phyloP scores from a whole-genome alignment of 2,888 invertebrate genomes.

The Chironomus tentans region DNA sequence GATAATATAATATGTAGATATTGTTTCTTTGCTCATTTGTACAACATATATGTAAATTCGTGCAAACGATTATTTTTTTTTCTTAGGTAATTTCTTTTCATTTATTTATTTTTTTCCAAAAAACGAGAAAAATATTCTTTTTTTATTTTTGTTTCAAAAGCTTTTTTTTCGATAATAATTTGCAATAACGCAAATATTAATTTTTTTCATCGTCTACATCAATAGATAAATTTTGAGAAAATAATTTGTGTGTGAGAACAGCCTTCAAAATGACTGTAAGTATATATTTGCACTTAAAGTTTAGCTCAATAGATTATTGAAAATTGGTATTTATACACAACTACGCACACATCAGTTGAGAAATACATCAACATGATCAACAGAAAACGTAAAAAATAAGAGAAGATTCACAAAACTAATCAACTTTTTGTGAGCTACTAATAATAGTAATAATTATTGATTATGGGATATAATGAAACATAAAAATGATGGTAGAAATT shows the following conservation, averaged over 20 bases:
- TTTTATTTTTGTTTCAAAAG: not conserved
- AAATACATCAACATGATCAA: no score
- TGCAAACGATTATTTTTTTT: not conserved
- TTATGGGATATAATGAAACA: not conserved
- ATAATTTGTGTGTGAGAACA: not conserved
- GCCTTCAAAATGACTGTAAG: not conserved
- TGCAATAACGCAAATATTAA: no score
- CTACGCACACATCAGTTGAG: not conserved
- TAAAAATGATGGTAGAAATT: not conserved
- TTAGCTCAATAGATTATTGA: not conserved
- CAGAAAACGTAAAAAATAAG: no score
- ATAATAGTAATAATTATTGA: not conserved
- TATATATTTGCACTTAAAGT: not conserved
- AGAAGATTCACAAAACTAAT: no score
- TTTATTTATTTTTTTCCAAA: not conserved
- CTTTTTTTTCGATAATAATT: not conserved
- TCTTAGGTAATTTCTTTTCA: not conserved
- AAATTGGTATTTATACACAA: not conserved
- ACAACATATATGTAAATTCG: constrained; percentile 20
- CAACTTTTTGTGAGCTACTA: not conserved
- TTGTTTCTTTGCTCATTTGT: not conserved
- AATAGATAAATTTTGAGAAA: not conserved
- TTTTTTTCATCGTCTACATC: not conserved
- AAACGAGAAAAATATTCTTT: not conserved
- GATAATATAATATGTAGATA: no score